Base-by-base conservation (phyloP, 2,113 vertebrate species). In the Podarcis raffonei region DNA sequence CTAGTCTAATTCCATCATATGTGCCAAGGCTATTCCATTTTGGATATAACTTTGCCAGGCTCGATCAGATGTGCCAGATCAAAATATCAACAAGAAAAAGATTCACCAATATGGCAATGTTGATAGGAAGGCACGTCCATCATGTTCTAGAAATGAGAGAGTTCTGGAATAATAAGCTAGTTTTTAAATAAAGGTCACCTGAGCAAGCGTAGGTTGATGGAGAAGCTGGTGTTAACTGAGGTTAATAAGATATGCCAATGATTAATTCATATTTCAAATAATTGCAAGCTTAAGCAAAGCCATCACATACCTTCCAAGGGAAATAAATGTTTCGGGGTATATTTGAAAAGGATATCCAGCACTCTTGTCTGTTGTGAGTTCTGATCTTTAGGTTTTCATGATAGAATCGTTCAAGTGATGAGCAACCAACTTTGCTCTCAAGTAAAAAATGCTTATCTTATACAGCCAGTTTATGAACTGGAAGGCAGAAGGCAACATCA, bases 291-390 rank as follows among this genome's bases (percentile, higher is more conserved):
- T 53, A 53, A 53, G 30, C 27, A 79, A 79, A 79, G 25, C 6
- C n/a, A 30, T 79, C 27, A 53, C 13, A 39, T 8, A 18, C 16
- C 35, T 76, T 76, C 13, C 42, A n/a, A 79, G 27, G 77, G 48
- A 18, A n/a, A 57, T n/a, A 15, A 18, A 12, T 57, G 48, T 57
- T 79, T 57, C 42, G 2, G 53, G 42, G 30, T 6, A 7, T 12
- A 20, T 79, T 80, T 32, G 30, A 42, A 25, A 79, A 15, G 20
- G 6, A 9, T 80, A 75, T 68, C 23, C 23, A 74, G 20, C 32
- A 1, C 0, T 42, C 66, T 0, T 0, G 48, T 4, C 15, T 30
- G 0, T 30, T 0, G 0, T 71, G 48, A 80, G 42, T 27, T 62
- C 18, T 62, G 59, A 20, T 62, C 16, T 79, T 30, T 79, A 6